Base-by-base conservation (phyloP, 2,888 invertebrate genomes). In the Colletes collaris region DNA sequence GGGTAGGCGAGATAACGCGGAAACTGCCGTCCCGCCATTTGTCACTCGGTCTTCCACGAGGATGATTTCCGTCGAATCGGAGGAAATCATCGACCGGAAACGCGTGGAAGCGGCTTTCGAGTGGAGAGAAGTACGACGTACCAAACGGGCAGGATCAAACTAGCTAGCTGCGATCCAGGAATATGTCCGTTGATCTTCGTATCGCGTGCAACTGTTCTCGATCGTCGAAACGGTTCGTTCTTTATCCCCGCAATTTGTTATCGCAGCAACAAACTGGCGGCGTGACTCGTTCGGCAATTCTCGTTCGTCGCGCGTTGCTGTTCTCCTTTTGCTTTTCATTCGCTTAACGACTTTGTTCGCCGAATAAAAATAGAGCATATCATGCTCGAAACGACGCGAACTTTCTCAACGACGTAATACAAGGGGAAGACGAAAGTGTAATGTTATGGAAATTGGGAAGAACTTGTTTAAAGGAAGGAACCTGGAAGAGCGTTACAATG, bases 1-100 rank as follows among this genome's bases (percentile, higher is more conserved):
- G 52, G n/a, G 65, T 27, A 59, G 4, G 35, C 44, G 49, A 58
- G 76, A 70, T 69, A 69, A 64, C 69, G 53, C 40, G 19, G n/a
- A 11, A 46, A 50, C 13, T 19, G 65, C 52, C 13, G 55, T 16
- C 11, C n/a, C 76, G 79, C 87, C 87, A 87, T 88, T 88, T 86
- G 87, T 88, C 87, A 87, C 86, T 70, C 82, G 87, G 86, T 88
- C 87, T 87, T 88, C 87, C 88, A 77, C 79, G 66, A 86, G 85
- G 81, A 85, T 84, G 87, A 87, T 85, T 85, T 78, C 82, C 79
- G 78, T 76, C 81, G 85, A 86, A 83, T 80, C 13, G 79, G 71
- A 79, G 79, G 83, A 71, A 84, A 81, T 81, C 69, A 84, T 83
- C 82, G 85, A 83, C 82, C 80, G 85, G 85, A 87, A 88, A 78